Evolutionary conservation across 2,888 invertebrate genomes (phyloP), one percentile per base, ranked within the genome.

Genomic region (Thereva nobilitata): DNA sequence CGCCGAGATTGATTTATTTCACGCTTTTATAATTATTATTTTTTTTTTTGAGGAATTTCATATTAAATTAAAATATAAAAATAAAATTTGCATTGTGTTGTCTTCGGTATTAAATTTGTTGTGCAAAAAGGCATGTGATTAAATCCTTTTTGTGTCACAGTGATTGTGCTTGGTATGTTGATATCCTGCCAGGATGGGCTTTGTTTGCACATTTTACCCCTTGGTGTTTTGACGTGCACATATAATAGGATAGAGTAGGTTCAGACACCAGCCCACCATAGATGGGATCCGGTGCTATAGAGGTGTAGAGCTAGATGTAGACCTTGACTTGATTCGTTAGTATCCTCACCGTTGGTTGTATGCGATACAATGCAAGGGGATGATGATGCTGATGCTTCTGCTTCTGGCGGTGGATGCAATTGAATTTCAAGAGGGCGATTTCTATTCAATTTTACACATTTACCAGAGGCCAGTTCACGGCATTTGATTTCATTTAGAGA

Each of bases 401-500:
- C 23, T 23, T 23, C 23, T 23, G 23, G 23, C 23, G 23, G 23
- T 23, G 6, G 50, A 63, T 63, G 63, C 63, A 63, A 63, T 63
- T 63, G 63, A 63, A 63, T 63, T 52, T 63, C 35, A 63, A 23
- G 63, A 37, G 63, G 63, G 63, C 52, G 63, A 63, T 63, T 23
- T 63, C 35, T 63, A 63, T 63, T 63, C 42, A 63, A 63, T 63
- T 63, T 63, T 52, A 41, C 63, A 52, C 63, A 41, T 63, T 40
- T 40, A 52, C 52, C 42, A 52, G 40, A 63, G 52, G 6, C n/a
- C 38, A 56, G 52, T 52, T 63, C 63, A 63, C 52, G 63, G 52
- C 52, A 42, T 63, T 63, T 52, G 52, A 63, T 63, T 63, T 63
- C 41, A 63, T 63, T 63, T 52, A 63, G 42, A 63, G 63, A 63